Percentiles rank a stretch among this genome's conserved stretches.
Conservation (phyloP, 2,797 vertebrate species). For the Anabacerthia variegaticeps region DNA sequence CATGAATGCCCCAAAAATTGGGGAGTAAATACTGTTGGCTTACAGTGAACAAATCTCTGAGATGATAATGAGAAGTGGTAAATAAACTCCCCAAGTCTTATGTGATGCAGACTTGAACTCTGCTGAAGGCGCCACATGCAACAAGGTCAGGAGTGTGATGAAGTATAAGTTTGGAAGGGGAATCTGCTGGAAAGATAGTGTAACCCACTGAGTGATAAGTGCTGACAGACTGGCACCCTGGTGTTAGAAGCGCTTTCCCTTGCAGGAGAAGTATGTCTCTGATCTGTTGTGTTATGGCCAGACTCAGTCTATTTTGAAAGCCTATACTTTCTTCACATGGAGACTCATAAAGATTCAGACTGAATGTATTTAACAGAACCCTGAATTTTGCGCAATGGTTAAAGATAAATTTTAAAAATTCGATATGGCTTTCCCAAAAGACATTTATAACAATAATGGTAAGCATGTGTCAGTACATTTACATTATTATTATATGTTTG, state of each 20-base stretch:
- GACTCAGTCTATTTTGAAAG: conserved; percentile 42
- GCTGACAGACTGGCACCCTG: conserved; percentile 54
- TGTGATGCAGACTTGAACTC: conserved; percentile 28
- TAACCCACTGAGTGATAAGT: conserved; percentile 61
- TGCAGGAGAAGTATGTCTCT: background rate
- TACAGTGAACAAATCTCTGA: background rate
- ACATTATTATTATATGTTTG: conserved; percentile 13
- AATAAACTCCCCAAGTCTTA: background rate
- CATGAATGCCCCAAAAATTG: background rate
- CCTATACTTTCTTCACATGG: conserved; percentile 7
- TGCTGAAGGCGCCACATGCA: background rate
- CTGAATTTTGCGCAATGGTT: background rate
- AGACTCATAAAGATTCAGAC: background rate
- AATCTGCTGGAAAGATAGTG: conserved; percentile 27
- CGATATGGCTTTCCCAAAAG: background rate
- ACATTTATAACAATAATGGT: background rate
- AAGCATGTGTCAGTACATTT: background rate
- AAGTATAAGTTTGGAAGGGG: conserved; percentile 30
- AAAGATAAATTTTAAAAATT: conserved; percentile 16
- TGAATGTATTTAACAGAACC: conserved; percentile 19
- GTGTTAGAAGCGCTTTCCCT: conserved; percentile 47
- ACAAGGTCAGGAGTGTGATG: conserved; percentile 48
- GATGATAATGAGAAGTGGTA: background rate
- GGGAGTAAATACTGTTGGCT: background rate
- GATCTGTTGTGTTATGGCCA: conserved; percentile 40